These are phyloP conservation scores for Hypselothyrea guttata DNA, from an alignment of 2,888 invertebrate species.

Conservation along the genomic window DNA sequence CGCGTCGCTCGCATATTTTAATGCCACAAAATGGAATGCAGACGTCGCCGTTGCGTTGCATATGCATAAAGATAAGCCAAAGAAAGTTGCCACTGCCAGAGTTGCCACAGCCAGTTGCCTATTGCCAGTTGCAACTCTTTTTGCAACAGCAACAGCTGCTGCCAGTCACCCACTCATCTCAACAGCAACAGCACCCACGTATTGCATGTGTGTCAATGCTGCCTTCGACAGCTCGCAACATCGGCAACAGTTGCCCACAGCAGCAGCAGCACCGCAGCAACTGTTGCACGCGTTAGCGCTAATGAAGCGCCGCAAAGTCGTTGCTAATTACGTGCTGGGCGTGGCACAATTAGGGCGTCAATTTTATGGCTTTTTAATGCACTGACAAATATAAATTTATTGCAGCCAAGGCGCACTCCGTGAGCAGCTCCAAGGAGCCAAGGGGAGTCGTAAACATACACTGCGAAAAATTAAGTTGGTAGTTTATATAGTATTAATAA, in stretches of 20 bases:
- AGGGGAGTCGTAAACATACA: no score
- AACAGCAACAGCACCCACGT: constrained; percentile 49
- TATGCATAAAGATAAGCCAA: constrained; percentile 74
- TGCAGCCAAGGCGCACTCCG: neutral
- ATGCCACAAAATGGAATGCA: constrained; percentile 62
- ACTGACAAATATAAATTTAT: neutral
- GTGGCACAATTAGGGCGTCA: constrained; percentile 32
- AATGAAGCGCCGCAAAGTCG: constrained; percentile 74
- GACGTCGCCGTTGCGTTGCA: constrained; percentile 73
- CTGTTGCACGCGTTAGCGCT: constrained; percentile 33
- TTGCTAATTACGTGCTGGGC: constrained; percentile 6
- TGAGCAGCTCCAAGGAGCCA: no score
- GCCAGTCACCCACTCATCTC: constrained; percentile 38
- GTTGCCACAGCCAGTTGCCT: constrained; percentile 47
- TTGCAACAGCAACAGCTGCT: constrained; percentile 17
- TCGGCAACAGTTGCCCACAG: constrained; percentile 13
- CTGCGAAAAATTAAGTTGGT: no score
- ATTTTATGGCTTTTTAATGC: neutral
- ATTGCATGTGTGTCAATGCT: constrained; percentile 67
- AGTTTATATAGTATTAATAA: no score
- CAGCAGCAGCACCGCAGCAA: constrained; percentile 33
- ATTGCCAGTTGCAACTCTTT: constrained; percentile 20
- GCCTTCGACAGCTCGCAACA: constrained; percentile 26
- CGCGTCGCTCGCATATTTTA: constrained; percentile 71
- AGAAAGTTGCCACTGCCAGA: constrained; percentile 61